These are phyloP conservation scores for Laupala kohalensis DNA, from an alignment of 1,140 invertebrate species.

Conservation along the genomic window DNA sequence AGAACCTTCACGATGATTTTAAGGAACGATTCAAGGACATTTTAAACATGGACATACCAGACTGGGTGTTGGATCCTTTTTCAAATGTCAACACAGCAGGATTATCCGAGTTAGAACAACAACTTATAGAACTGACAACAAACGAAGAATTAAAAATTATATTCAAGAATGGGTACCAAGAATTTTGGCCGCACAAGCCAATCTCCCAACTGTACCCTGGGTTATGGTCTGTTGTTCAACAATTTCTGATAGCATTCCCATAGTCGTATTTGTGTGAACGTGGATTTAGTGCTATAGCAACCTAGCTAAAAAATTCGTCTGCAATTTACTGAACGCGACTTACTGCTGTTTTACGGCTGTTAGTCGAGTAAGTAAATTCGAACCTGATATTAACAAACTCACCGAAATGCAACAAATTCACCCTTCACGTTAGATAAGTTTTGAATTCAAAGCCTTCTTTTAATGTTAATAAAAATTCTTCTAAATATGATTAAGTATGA, in stretches of 20 bases:
- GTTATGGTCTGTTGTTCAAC: neutral
- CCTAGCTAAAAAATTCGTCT: neutral
- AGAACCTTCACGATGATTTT: conserved; percentile 19
- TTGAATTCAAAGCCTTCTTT: no score
- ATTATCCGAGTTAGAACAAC: neutral
- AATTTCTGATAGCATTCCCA: neutral
- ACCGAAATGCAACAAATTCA: neutral
- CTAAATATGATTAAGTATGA: neutral
- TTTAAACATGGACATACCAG: conserved; percentile 13
- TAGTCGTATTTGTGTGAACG: neutral
- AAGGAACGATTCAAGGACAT: conserved; percentile 19
- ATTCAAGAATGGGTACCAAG: neutral
- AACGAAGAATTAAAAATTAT: neutral
- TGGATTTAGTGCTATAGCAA: neutral
- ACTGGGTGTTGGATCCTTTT: neutral
- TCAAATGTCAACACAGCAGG: neutral
- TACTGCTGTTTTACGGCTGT: neutral
- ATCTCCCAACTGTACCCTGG: neutral
- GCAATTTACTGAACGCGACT: neutral
- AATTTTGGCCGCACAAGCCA: neutral
- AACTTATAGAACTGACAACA: neutral
- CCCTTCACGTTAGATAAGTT: neutral
- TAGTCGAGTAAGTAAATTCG: neutral
- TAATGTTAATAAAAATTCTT: neutral
- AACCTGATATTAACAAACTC: neutral